Evolutionary conservation across 2,113 vertebrate genomes (phyloP).

Genomic region (Hyperoodon ampullatus): DNA sequence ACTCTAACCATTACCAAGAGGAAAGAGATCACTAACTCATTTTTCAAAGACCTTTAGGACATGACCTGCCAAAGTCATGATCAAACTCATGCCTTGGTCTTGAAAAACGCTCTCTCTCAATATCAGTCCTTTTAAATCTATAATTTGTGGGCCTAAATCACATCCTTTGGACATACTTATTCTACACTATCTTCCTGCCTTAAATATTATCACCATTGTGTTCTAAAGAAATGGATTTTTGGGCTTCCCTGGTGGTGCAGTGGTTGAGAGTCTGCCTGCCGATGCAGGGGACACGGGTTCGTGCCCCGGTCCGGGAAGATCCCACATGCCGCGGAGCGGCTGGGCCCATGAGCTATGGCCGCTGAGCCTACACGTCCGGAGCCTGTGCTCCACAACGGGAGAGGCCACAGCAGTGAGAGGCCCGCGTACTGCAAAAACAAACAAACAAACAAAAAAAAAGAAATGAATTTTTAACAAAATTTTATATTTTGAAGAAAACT

Average conservation of each 20-base stretch:
- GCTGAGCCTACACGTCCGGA: too few species aligned
- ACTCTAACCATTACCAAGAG: neutral
- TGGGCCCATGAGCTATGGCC: too few species aligned
- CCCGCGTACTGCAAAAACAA: too few species aligned
- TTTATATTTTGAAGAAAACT: neutral
- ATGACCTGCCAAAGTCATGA: neutral
- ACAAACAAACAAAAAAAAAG: neutral
- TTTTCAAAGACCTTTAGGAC: conserved; percentile 31
- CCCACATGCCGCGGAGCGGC: too few species aligned
- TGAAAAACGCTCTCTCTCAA: neutral
- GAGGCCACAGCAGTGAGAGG: too few species aligned
- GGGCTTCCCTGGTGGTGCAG: too few species aligned
- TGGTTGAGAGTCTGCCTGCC: too few species aligned
- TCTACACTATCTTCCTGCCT: neutral
- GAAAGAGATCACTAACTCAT: neutral
- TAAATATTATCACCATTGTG: conserved; percentile 1
- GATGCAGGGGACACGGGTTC: too few species aligned
- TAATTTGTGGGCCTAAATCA: neutral
- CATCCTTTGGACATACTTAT: neutral
- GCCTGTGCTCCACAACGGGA: too few species aligned
- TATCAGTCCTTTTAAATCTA: neutral
- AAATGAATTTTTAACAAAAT: neutral
- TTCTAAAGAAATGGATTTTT: neutral
- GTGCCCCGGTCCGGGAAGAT: too few species aligned
- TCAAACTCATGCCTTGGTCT: neutral